These are phyloP conservation scores for Microctonus brassicae DNA, from an alignment of 2,888 invertebrate species.

Conservation along the genomic window DNA sequence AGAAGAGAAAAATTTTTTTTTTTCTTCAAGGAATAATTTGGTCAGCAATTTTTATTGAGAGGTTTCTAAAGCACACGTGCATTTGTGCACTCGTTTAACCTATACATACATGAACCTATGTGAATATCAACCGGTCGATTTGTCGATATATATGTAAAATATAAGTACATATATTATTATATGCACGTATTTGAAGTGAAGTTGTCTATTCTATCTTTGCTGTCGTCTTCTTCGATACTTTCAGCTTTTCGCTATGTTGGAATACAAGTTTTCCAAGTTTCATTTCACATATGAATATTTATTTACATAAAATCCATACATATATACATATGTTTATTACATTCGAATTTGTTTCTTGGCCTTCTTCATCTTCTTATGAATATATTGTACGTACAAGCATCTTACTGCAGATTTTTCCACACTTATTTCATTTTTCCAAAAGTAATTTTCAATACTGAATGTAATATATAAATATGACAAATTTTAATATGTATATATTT, in stretches of 20 bases:
- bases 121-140: neutral
- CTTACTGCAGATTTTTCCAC: slow-evolving; percentile 7
- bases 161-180: neutral
- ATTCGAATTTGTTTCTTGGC: slow-evolving; percentile 11
- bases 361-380: slow-evolving; percentile 11
- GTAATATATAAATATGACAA: too few species aligned
- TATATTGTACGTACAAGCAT: slow-evolving; percentile 23
- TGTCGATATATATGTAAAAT: neutral
- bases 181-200: neutral
- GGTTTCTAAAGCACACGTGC: too few species aligned
- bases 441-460: too few species aligned
- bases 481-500: neutral
- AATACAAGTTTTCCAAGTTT: too few species aligned
- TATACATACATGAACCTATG: neutral
- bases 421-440: too few species aligned
- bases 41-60: neutral
- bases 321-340: neutral
- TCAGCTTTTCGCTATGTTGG: too few species aligned
- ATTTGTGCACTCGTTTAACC: too few species aligned
- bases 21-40: neutral
- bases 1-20: too few species aligned
- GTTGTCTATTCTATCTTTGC: neutral
- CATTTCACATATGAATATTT: neutral
- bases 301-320: too few species aligned
- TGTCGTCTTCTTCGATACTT: slow-evolving; percentile 2